These are phyloP conservation scores for Nerophis ophidion DNA, from an alignment of 2,113 vertebrate genomes.

Conservation along the genomic window DNA sequence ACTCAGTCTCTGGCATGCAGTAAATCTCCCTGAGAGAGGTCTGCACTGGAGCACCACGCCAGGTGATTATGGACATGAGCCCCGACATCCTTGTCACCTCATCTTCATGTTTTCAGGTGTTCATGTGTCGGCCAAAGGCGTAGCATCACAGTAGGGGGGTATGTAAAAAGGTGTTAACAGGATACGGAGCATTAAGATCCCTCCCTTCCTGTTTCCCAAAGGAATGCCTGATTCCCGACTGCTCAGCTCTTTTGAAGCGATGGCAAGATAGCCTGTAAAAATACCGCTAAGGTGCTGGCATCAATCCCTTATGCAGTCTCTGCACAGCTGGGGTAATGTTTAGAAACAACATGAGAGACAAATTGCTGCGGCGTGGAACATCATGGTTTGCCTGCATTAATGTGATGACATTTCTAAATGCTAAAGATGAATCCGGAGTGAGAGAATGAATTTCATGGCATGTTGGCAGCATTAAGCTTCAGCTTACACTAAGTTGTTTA, in stretches of 20 bases:
- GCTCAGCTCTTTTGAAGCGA: slow-evolving; percentile 11
- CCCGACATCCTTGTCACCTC: slow-evolving; percentile 5
- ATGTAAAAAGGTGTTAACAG: slow-evolving; percentile 53
- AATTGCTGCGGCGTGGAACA: slow-evolving; percentile 30
- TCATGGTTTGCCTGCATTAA: slow-evolving; percentile 25
- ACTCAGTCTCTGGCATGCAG: slow-evolving; percentile 55
- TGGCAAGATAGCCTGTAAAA: slow-evolving; percentile 16
- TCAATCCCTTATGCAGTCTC: slow-evolving; percentile 23
- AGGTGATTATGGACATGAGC: slow-evolving; percentile 20
- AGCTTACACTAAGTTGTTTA: slow-evolving; percentile 6
- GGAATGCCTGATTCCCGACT: slow-evolving; percentile 35
- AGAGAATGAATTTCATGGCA: slow-evolving; percentile 6
- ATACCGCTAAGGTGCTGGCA: slow-evolving; percentile 24
- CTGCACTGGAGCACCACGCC: slow-evolving; percentile 28
- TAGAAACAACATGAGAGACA: slow-evolving; percentile 7
- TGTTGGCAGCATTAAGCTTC: slow-evolving; percentile 2
- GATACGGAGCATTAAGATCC: slow-evolving; percentile 32
- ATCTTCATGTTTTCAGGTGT: slow-evolving; percentile 17
- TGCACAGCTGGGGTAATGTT: slow-evolving; percentile 50
- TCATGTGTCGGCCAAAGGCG: slow-evolving; percentile 7
- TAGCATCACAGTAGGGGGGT: slow-evolving; percentile 25
- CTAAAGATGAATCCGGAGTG: background rate
- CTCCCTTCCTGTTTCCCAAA: slow-evolving; percentile 35
- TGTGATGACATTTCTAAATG: slow-evolving; percentile 14
- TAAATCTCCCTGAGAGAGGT: slow-evolving; percentile 55